Evolutionary conservation across 1,140 invertebrate genomes (phyloP).

Genomic region (Psix sp.): DNA sequence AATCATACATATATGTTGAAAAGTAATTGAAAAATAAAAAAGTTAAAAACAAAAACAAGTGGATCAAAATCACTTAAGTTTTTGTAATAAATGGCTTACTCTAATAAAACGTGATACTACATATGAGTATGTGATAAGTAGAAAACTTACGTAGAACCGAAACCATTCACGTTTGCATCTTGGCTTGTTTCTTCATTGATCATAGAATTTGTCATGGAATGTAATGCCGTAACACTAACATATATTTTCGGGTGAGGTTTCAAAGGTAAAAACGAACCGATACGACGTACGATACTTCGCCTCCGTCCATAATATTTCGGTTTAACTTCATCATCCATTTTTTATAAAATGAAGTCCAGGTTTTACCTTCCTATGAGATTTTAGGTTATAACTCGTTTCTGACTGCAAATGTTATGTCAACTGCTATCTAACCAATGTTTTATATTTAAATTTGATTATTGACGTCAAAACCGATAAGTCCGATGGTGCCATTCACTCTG

Average conservation of each 20-base stretch:
- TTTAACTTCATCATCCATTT: conserved; percentile 27
- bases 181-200: conserved; percentile 70
- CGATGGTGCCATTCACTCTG: neutral
- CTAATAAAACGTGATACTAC: no score
- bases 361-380: no score
- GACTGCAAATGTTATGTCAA: neutral
- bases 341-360: neutral
- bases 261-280: conserved; percentile 73
- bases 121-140: no score
- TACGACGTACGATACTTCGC: conserved; percentile 72
- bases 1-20: no score
- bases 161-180: conserved; percentile 65
- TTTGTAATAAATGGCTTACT: no score
- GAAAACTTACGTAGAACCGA: conserved; percentile 64
- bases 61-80: no score
- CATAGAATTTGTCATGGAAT: conserved; percentile 77
- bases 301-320: conserved; percentile 72
- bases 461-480: no score
- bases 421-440: no score
- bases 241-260: conserved; percentile 75
- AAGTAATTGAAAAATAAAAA: neutral
- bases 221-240: conserved; percentile 74
- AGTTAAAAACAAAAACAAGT: no score
- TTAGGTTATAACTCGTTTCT: no score
- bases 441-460: neutral